A percentile compares a stretch with the other conserved stretches of the same genome.
These are phyloP conservation scores for Xiphorhynchus elegans DNA, from an alignment of 2,113 vertebrate species.

Conservation along the genomic window DNA sequence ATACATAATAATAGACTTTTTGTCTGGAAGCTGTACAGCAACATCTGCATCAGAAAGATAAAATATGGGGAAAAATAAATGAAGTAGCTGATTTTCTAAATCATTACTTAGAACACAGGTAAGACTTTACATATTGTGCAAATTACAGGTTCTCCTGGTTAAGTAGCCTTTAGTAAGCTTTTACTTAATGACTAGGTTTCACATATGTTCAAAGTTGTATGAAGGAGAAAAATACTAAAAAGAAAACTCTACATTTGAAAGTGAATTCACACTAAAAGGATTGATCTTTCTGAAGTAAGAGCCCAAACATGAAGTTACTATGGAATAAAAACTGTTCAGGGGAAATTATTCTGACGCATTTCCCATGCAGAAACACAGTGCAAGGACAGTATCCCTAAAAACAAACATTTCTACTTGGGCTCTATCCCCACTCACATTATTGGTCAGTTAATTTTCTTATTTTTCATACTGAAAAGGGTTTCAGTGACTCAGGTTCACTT, in stretches of 20 bases:
- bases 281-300: neutral
- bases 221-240: neutral
- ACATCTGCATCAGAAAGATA: constrained; percentile 81
- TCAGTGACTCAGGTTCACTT: neutral
- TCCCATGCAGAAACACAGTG: neutral
- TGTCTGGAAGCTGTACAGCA: constrained; percentile 94
- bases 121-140: neutral
- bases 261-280: neutral
- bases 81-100: neutral
- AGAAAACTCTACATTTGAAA: neutral
- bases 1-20: constrained; percentile 99
- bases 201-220: neutral
- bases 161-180: neutral
- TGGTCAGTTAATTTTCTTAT: neutral
- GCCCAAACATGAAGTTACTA: neutral
- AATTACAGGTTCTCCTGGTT: neutral
- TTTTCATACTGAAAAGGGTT: neutral
- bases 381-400: neutral
- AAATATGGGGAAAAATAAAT: neutral
- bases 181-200: neutral
- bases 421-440: neutral
- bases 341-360: neutral
- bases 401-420: neutral
- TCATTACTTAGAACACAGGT: neutral
- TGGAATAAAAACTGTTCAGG: neutral